Base-by-base conservation (phyloP, 2,113 vertebrate species). In the Scomber japonicus region DNA sequence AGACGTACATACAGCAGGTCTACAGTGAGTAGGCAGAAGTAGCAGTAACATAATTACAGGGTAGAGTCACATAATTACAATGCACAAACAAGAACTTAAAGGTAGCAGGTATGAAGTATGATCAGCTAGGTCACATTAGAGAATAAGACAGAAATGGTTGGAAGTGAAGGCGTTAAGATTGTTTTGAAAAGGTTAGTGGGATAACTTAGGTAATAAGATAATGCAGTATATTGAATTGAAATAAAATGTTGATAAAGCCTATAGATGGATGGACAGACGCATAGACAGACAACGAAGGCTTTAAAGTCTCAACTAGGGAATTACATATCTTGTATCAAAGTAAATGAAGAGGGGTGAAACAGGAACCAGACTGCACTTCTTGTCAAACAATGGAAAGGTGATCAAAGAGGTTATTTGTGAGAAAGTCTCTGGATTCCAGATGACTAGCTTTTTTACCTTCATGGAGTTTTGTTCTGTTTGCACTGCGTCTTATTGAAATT, bases 351-450 rank as follows among this genome's bases (percentile, higher is more conserved):
- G 1, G 8, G 49, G 17, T 68, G 44, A 67, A 84, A 78, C 68
- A 50, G 27, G 19, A 19, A 57, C 21, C 40, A 57, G 24, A 31
- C 66, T 50, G 10, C 21, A 45, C 27, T 11, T 72, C 60, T 57
- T 46, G 48, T 77, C 64, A 75, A 71, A 71, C 35, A 59, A 71
- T 24, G 16, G 24, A 48, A n/a, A 72, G 0, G n/a, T 73, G 74
- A 88, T 89, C 78, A 88, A 84, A 85, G 74, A 48, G 31, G 27
- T 71, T 64, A 69, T 87, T 84, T 82, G 27, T 63, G 3, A 35
- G 31, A 61, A 48, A 67, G 56, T 68, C 56, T 44, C 6, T 50
- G 30, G 57, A 72, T 82, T 74, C 35, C 8, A 75, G 24, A 80
- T 17, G 60, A 67, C 48, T 59, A 14, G 24, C 19, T 80, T 59